phyloP scores from a whole-genome alignment of 2,797 vertebrate genomes.

The Notamacropus eugenii region DNA sequence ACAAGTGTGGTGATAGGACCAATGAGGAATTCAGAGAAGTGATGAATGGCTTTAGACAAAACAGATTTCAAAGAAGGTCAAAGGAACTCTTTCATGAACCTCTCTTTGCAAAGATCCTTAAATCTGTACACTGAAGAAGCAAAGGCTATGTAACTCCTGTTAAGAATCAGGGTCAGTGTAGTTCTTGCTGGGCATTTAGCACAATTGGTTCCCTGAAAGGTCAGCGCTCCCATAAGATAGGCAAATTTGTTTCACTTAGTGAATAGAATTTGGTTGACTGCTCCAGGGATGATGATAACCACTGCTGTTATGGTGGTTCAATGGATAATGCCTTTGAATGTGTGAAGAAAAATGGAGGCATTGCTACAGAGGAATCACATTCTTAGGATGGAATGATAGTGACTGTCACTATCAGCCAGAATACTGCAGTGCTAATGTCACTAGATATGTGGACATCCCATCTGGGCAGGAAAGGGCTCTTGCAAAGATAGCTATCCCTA shows the following conservation, averaged over 20 bases:
- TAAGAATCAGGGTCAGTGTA: conserved; percentile 94
- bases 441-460: too few relatives aligned
- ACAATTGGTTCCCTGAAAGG: conserved; percentile 94
- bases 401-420: too few relatives aligned
- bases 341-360: too few relatives aligned
- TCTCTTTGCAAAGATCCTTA: conserved; percentile 74
- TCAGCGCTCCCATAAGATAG: conserved; percentile 91
- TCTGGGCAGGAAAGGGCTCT: too few relatives aligned
- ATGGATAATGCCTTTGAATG: too few relatives aligned
- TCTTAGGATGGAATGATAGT: too few relatives aligned
- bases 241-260: conserved; percentile 91
- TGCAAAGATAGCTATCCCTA: too few relatives aligned
- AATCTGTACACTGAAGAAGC: conserved; percentile 91
- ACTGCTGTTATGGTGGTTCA: too few relatives aligned
- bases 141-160: conserved; percentile 94
- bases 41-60: conserved; percentile 89
- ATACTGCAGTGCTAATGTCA: too few relatives aligned
- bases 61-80: conserved; percentile 59
- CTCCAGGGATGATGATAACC: conserved; percentile 85
- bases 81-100: conserved; percentile 88
- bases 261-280: conserved; percentile 97
- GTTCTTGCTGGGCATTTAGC: conserved; percentile 98
- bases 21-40: conserved; percentile 92
- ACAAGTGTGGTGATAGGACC: conserved; percentile 95
- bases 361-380: too few relatives aligned